phyloP scores from a whole-genome alignment of 2,888 invertebrate species.

The Rugalucina vietnamica region DNA sequence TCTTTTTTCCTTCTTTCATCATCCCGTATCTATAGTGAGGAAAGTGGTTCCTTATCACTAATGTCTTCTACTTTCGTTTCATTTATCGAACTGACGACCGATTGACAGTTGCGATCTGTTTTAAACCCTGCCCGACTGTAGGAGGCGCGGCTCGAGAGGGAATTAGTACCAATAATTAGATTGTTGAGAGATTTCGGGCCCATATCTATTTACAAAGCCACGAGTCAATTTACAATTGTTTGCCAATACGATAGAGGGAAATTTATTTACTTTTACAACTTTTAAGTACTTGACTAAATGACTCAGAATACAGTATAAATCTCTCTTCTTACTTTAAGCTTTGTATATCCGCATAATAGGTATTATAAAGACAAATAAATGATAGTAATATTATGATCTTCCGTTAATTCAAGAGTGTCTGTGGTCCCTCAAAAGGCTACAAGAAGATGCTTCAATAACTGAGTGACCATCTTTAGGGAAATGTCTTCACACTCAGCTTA shows the following conservation, averaged over 20 bases:
- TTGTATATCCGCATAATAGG: background rate
- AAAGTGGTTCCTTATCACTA: too few species aligned
- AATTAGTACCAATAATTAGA: slow-evolving; percentile 47
- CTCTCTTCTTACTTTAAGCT: background rate
- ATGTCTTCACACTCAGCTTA: too few species aligned
- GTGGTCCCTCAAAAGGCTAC: too few species aligned
- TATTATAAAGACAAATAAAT: background rate
- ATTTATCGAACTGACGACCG: background rate
- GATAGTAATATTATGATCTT: background rate
- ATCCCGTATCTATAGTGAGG: too few species aligned
- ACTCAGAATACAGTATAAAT: slow-evolving; percentile 34
- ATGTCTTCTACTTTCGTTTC: background rate
- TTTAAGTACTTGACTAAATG: slow-evolving; percentile 50
- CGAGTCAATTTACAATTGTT: slow-evolving; percentile 51
- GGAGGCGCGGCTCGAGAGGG: slow-evolving; percentile 24
- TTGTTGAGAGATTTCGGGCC: slow-evolving; percentile 50
- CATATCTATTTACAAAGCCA: slow-evolving; percentile 46
- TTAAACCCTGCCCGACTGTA: slow-evolving; percentile 6
- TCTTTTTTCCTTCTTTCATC: too few species aligned
- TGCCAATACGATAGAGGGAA: slow-evolving; percentile 49
- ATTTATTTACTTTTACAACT: slow-evolving; percentile 32
- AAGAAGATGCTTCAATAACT: too few species aligned
- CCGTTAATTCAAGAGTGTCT: slow-evolving; percentile 3
- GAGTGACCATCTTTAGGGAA: too few species aligned
- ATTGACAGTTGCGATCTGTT: slow-evolving; percentile 4